Evolutionary conservation across 2,888 invertebrate genomes (phyloP), one percentile per base, ranked within the genome.

Genomic region (Calameuta idolon): DNA sequence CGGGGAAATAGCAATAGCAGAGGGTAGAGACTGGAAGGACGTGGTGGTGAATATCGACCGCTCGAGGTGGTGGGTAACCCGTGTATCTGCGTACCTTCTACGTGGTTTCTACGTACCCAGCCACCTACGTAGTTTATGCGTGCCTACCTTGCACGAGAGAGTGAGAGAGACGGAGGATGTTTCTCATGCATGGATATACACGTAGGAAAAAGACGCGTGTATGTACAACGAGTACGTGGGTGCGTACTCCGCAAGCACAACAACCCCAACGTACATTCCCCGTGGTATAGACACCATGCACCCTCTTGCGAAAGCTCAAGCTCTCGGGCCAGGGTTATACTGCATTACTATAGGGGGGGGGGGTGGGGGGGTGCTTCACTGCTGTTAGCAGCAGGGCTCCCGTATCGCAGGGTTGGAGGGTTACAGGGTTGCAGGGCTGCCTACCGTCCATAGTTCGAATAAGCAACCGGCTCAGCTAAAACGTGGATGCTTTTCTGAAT

Each of bases 1-100:
- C 81, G 81, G 85, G 86, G 82, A 88, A 87, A 86, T 86, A 84
- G 87, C 84, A 87, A 87, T 84, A 86, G 84, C 84, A 81, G 81
- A 84, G 79, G 82, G 87, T 84, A 80, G 86, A 85, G 81, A 80
- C 85, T 82, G 79, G 84, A 81, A 83, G 84, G 80, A 81, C 80
- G 75, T 78, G 79, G 83, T 83, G 79, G 83, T 84, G 77, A 75
- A 78, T 82, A 82, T 83, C 83, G 83, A 82, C 82, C 81, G 83
- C 75, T 75, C 85, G 80, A 85, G 85, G 87, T 87, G 83, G 80
- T 34, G 34, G 74, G 35, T 34, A 74, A 55, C 71, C 33, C 71
- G 71, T 71, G 31, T 71, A 55, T 55, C 55, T 71, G 71, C 71
- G 71, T 34, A 71, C 71, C 71, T 71, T 15, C 71, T 71, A 23